Percentiles rank a stretch among this genome's conserved stretches.
These are phyloP conservation scores for Riptortus pedestris DNA, from an alignment of 1,140 invertebrate genomes.

Conservation along the genomic window DNA sequence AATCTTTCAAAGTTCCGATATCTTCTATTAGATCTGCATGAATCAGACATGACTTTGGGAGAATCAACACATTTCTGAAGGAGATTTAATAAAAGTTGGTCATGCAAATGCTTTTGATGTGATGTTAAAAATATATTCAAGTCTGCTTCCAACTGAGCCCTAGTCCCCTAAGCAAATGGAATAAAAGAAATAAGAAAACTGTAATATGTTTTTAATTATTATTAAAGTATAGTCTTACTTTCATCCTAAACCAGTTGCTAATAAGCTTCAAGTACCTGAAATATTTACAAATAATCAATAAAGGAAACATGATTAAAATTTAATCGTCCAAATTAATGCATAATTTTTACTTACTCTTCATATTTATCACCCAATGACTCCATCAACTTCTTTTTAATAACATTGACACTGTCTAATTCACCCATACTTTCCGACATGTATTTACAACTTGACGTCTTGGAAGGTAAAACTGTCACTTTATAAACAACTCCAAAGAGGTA, in stretches of 20 bases:
- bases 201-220: background rate
- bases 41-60: background rate
- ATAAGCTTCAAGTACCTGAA: background rate
- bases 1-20: background rate
- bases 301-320: background rate
- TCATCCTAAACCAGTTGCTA: conserved; percentile 5
- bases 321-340: background rate
- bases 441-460: no score
- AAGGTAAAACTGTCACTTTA: no score
- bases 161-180: background rate
- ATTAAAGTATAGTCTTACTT: background rate
- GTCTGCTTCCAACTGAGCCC: background rate
- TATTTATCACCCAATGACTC: conserved; percentile 1
- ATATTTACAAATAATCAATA: background rate
- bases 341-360: background rate
- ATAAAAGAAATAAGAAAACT: background rate
- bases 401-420: background rate
- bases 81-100: conserved; percentile 1
- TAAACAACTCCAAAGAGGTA: no score
- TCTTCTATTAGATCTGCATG: background rate
- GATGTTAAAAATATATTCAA: conserved; percentile 4
- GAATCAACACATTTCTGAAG: background rate
- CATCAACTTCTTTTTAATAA: background rate
- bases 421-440: background rate
- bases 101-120: conserved; percentile 8